Percentiles rank a stretch among this genome's conserved stretches.
phyloP scores from a whole-genome alignment of 1,140 invertebrate species.

The Trinorchestia longiramus region DNA sequence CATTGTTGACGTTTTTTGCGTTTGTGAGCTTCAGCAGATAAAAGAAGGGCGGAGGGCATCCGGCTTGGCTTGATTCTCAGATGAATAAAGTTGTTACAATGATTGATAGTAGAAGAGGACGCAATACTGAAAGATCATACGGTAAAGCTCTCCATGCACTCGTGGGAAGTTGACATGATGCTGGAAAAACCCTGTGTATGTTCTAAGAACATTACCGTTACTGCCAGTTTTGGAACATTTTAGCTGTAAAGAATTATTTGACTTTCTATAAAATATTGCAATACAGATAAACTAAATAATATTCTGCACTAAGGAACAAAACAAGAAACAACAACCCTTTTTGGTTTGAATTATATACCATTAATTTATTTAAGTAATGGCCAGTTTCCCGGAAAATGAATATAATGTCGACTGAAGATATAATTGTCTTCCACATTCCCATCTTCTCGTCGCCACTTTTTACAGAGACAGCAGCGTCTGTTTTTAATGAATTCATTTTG shows the following conservation, averaged over 20 bases:
- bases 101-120: background rate
- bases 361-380: too few relatives aligned
- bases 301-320: too few relatives aligned
- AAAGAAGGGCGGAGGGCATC: background rate
- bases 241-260: too few relatives aligned
- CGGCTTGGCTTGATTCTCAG: background rate
- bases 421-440: background rate
- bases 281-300: background rate
- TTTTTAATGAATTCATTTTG: too few relatives aligned
- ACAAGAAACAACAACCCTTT: too few relatives aligned
- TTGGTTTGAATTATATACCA: too few relatives aligned
- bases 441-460: background rate
- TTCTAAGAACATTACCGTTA: background rate
- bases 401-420: too few relatives aligned
- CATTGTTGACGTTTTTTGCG: constrained; percentile 40
- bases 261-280: too few relatives aligned
- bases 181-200: background rate
- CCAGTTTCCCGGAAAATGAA: too few relatives aligned
- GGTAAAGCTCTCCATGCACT: background rate
- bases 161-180: background rate
- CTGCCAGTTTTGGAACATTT: background rate
- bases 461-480: background rate
- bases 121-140: background rate
- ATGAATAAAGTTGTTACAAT: background rate
- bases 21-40: background rate